Evolutionary conservation across 2,113 vertebrate species (phyloP), one percentile per base, ranked within the genome.

Genomic region (Chloropsis hardwickii): DNA sequence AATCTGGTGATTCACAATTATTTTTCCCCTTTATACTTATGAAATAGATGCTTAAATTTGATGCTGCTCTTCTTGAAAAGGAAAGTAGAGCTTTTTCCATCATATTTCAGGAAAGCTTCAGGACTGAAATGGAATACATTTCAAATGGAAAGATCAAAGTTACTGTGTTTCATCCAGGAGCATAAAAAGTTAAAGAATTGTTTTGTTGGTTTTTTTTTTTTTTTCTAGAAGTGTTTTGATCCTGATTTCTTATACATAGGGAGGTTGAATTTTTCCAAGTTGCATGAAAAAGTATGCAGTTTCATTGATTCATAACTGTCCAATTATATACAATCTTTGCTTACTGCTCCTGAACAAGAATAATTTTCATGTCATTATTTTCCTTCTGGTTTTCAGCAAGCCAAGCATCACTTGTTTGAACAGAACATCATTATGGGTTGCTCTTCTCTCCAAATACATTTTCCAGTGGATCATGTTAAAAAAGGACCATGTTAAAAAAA

Each of bases 301-400:
- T 81, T 70, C 82, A 94, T 51, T 95, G 94, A 95, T 88, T 96
- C 79, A 84, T 53, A 95, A 78, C 69, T 94, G 71, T 89, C 80
- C 89, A 96, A 93, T 96, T 96, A 95, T 70, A 76, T 67, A 48
- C 73, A 93, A 93, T 95, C 45, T 89, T 83, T 94, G 70, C 91
- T 83, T 88, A 82, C 74, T 80, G 58, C 87, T 94, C 48, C 81
- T 76, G 66, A 94, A 71, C 69, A 94, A 92, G 86, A 80, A 77
- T 48, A 86, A 85, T 88, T 95, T 95, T 88, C 87, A 80, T 80
- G 78, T 90, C 35, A 91, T 93, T 81, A 84, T 92, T 95, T 96
- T 90, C 42, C 54, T 90, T 53, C 81, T 81, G 72, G n/a, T 86
- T 96, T 96, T 81, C 73, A 94, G 90, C 39, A 79, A 95, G 69